Percentiles rank a stretch among this genome's conserved stretches.
These are phyloP conservation scores for Platysteira castanea DNA, from an alignment of 2,113 vertebrate genomes.

Conservation along the genomic window DNA sequence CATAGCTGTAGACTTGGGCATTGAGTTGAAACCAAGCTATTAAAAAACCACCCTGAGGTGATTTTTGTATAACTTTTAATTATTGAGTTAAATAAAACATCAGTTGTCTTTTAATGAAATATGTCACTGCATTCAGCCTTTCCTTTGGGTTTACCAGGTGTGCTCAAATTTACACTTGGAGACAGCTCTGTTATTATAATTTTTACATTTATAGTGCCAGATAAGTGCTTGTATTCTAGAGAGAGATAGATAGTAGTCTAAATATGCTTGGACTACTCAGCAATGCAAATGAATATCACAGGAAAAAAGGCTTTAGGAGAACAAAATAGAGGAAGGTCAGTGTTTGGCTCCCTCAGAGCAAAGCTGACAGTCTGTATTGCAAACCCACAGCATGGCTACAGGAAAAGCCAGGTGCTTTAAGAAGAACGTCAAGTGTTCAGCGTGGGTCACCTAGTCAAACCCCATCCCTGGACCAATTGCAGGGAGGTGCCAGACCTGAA, in stretches of 20 bases:
- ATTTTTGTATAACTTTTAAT: conserved; percentile 50
- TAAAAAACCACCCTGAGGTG: background rate
- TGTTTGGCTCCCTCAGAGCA: background rate
- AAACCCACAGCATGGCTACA: background rate
- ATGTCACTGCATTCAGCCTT: background rate
- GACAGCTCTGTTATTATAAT: conserved; percentile 13
- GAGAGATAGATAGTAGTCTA: background rate
- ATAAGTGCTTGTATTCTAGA: background rate
- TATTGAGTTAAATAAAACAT: conserved; percentile 60
- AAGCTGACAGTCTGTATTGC: background rate
- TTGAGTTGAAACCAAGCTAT: conserved; percentile 14
- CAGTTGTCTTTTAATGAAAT: conserved; percentile 42
- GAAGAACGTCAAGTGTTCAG: background rate
- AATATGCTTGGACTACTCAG: background rate
- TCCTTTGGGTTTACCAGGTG: background rate
- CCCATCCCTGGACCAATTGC: background rate
- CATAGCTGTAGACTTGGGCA: background rate
- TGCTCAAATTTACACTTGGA: background rate
- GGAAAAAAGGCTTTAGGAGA: background rate
- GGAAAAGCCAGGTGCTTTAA: background rate
- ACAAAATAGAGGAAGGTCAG: background rate
- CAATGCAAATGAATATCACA: background rate
- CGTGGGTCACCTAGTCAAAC: background rate
- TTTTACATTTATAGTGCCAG: background rate
- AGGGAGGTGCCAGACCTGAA: background rate